Evolutionary conservation across 1,140 invertebrate genomes (phyloP).

Genomic region (Euwallacea similis): DNA sequence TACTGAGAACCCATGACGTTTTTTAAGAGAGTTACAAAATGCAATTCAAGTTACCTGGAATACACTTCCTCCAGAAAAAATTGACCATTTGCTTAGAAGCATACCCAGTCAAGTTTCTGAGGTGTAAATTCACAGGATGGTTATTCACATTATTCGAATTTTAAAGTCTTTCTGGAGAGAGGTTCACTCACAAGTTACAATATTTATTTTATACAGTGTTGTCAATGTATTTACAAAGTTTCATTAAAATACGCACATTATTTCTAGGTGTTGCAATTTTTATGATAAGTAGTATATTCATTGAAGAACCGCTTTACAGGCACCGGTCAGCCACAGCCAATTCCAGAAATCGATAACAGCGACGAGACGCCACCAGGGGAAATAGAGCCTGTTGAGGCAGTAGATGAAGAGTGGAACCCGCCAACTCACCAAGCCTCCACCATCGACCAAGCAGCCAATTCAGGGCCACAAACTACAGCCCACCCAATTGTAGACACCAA

Average conservation of each 20-base stretch:
- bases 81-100: too few relatives aligned
- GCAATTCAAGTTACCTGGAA: too few relatives aligned
- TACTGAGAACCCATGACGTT: too few relatives aligned
- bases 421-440: slow-evolving; percentile 2
- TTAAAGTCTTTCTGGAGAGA: not conserved
- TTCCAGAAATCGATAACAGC: slow-evolving; percentile 20
- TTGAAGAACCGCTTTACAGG: slow-evolving; percentile 17
- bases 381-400: slow-evolving; percentile 35
- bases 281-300: not conserved
- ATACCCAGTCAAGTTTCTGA: too few relatives aligned
- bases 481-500: slow-evolving; percentile 41
- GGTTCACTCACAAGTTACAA: not conserved
- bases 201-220: not conserved
- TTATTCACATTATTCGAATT: too few relatives aligned
- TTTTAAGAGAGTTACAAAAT: too few relatives aligned
- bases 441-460: not conserved
- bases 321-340: slow-evolving; percentile 39
- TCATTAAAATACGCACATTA: too few relatives aligned
- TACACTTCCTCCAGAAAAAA: too few relatives aligned
- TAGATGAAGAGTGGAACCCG: slow-evolving; percentile 13
- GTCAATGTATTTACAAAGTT: too few relatives aligned
- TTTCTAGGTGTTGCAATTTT: too few relatives aligned
- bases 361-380: slow-evolving; percentile 22
- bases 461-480: slow-evolving; percentile 18
- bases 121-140: too few relatives aligned